Evolutionary conservation across 2,113 vertebrate genomes (phyloP).

Genomic region (Phainopepla nitens): DNA sequence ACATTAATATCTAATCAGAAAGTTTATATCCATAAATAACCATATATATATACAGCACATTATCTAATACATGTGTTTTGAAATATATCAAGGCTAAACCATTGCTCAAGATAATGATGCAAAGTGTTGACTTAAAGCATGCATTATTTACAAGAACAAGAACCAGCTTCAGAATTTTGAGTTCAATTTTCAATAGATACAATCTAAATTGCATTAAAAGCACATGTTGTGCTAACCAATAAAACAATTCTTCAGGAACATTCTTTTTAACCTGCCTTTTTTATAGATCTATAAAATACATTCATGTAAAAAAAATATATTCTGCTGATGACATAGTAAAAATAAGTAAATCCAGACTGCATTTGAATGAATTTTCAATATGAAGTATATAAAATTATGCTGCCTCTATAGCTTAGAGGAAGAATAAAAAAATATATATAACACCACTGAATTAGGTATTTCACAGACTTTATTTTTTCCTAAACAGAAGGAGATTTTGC

Average conservation of each 20-base stretch:
- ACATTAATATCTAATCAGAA: conserved; percentile 54
- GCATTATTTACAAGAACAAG: conserved; percentile 56
- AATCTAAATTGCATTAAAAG: conserved; percentile 54
- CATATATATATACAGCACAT: conserved; percentile 1
- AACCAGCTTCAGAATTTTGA: neutral
- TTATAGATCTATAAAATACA: neutral
- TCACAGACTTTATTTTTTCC: neutral
- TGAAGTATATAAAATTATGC: conserved; percentile 33
- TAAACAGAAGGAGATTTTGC: conserved; percentile 3
- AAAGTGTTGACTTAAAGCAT: conserved; percentile 20
- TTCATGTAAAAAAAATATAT: conserved; percentile 10
- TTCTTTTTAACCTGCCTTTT: conserved; percentile 31
- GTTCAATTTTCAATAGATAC: neutral
- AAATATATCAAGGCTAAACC: conserved; percentile 43
- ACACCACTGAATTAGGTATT: neutral
- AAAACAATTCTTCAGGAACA: conserved; percentile 25
- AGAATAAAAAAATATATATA: neutral
- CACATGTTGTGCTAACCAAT: conserved; percentile 2
- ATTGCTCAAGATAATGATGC: conserved; percentile 46
- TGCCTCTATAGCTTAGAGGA: neutral
- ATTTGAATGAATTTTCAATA: conserved; percentile 52
- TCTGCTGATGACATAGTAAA: conserved; percentile 50
- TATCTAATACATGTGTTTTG: conserved; percentile 22
- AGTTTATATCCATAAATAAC: conserved; percentile 53
- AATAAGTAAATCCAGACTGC: conserved; percentile 36